Percentiles rank a stretch among this genome's conserved stretches.
These are phyloP conservation scores for Paralvinella palmiformis DNA, from an alignment of 1,140 invertebrate species.

Conservation along the genomic window DNA sequence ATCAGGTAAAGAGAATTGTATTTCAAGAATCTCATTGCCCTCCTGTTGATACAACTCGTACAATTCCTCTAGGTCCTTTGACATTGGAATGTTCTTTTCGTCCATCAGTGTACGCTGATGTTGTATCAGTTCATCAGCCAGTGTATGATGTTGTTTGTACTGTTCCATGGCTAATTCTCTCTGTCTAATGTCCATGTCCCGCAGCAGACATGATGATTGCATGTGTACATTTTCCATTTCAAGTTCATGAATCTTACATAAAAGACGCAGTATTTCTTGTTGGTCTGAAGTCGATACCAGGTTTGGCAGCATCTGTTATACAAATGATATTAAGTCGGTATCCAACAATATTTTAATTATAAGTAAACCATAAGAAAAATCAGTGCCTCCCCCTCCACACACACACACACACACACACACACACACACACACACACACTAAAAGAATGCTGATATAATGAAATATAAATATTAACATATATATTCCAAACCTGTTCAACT, in stretches of 20 bases:
- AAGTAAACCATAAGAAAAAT: no score
- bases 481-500: slow-evolving; percentile 66
- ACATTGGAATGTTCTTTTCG: slow-evolving; percentile 53
- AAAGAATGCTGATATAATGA: slow-evolving; percentile 16
- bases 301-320: slow-evolving; percentile 69
- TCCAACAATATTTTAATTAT: no score
- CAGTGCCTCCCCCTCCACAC: no score
- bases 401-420: no score
- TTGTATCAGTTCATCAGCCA: slow-evolving; percentile 87
- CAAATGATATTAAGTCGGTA: no score
- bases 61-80: slow-evolving; percentile 73
- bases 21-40: slow-evolving; percentile 25
- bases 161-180: slow-evolving; percentile 74
- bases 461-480: slow-evolving; percentile 7
- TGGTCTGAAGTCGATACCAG: slow-evolving; percentile 79
- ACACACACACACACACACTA: no score
- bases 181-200: slow-evolving; percentile 76
- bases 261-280: slow-evolving; percentile 72
- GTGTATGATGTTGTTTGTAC: slow-evolving; percentile 73
- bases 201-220: slow-evolving; percentile 74
- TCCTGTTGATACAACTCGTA: slow-evolving; percentile 77
- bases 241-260: slow-evolving; percentile 80
- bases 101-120: slow-evolving; percentile 79
- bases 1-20: slow-evolving; percentile 8
- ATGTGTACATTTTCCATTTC: slow-evolving; percentile 87